Conservation (phyloP, 1,140 invertebrate species). For the Parasteatoda tepidariorum region DNA sequence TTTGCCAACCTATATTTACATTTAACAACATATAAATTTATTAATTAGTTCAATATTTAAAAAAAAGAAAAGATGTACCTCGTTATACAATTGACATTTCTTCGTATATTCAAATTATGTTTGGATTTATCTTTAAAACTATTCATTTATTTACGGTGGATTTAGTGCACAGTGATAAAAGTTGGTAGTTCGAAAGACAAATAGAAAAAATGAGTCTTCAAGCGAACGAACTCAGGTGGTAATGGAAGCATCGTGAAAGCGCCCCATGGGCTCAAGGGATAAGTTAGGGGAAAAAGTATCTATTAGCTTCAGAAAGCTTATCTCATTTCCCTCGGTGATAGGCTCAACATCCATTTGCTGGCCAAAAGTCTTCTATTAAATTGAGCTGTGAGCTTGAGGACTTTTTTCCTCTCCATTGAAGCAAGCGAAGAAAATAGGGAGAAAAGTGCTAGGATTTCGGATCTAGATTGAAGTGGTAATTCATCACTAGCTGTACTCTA, state of each 20-base stretch:
- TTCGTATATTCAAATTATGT: no score
- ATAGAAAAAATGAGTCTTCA: background rate
- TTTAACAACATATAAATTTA: no score
- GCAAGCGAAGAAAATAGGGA: background rate
- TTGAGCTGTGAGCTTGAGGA: slow-evolving; percentile 9
- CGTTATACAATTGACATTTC: no score
- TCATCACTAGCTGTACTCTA: background rate
- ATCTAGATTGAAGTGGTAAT: background rate
- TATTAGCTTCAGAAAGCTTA: slow-evolving; percentile 54
- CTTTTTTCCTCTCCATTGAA: background rate
- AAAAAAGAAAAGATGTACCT: no score
- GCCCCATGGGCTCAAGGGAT: slow-evolving; percentile 38
- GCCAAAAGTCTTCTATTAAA: slow-evolving; percentile 49
- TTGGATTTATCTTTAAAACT: no score
- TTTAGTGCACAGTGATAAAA: background rate
- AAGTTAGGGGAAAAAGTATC: slow-evolving; percentile 51
- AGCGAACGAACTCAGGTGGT: slow-evolving; percentile 53
- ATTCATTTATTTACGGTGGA: background rate
- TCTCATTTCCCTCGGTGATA: slow-evolving; percentile 56
- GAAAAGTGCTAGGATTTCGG: background rate
- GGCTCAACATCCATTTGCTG: slow-evolving; percentile 39
- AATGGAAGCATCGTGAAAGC: slow-evolving; percentile 44
- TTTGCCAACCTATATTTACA: no score
- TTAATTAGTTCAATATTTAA: no score
- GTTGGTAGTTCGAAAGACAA: background rate